Evolutionary conservation across 2,888 invertebrate genomes (phyloP).

Genomic region (Idaea aversata): DNA sequence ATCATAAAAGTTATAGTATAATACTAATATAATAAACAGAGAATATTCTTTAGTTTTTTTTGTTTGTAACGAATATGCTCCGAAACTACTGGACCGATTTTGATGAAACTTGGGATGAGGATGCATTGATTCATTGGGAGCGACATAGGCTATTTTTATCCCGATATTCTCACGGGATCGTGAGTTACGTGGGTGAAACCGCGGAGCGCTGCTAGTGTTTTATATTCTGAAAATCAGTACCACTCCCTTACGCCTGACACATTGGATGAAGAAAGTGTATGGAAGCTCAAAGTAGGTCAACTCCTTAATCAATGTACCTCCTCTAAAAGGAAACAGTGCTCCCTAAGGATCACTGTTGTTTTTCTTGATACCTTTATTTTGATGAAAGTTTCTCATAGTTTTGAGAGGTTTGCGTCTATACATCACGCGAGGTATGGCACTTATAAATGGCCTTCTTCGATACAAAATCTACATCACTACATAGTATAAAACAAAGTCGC

Average conservation of each 20-base stretch:
- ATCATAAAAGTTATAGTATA: not conserved
- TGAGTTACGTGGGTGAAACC: no score
- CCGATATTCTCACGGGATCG: no score
- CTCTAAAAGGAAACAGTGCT: not conserved
- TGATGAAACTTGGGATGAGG: no score
- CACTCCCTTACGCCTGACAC: not conserved
- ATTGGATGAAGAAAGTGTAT: not conserved
- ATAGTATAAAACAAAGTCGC: no score
- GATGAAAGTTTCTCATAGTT: not conserved
- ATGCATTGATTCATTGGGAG: no score
- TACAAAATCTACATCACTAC: not conserved
- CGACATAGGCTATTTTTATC: no score
- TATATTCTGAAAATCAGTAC: not conserved
- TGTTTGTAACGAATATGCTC: no score
- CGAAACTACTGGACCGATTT: no score
- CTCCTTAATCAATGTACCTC: not conserved
- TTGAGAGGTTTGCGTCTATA: not conserved
- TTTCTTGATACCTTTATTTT: not conserved
- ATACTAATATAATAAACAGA: no score
- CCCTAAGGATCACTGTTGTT: not conserved
- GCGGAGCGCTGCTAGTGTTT: no score
- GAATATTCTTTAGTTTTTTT: no score
- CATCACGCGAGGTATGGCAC: not conserved
- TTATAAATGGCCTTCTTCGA: not conserved
- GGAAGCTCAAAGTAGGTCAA: not conserved